Conservation (phyloP, 2,888 invertebrate species). For the Busseola fusca region DNA sequence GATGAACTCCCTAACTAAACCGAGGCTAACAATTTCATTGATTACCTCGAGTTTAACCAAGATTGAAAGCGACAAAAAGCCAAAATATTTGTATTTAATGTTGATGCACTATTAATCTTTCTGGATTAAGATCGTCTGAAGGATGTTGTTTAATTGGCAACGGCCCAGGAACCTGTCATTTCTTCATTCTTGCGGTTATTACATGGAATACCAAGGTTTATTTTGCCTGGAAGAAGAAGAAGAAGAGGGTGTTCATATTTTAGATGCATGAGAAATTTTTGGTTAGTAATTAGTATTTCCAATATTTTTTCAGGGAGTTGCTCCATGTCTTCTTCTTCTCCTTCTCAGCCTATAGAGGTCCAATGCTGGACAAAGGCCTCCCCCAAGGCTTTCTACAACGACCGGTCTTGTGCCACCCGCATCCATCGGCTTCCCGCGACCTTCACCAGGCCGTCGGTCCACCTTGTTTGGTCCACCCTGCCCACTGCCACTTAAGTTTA, state of each 20-base stretch:
- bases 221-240: slow-evolving; percentile 19
- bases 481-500: too few relatives aligned
- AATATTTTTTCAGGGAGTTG: not conserved
- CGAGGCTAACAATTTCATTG: slow-evolving; percentile 21
- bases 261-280: slow-evolving; percentile 1
- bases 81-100: slow-evolving; percentile 49
- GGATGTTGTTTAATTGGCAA: slow-evolving; percentile 50
- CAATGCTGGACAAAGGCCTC: too few relatives aligned
- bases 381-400: too few relatives aligned
- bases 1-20: not conserved
- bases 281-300: not conserved
- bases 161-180: slow-evolving; percentile 32
- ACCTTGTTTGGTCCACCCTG: too few relatives aligned
- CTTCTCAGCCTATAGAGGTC: too few relatives aligned
- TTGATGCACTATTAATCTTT: slow-evolving; percentile 50
- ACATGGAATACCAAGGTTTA: slow-evolving; percentile 27
- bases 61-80: slow-evolving; percentile 23
- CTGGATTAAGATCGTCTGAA: slow-evolving; percentile 51
- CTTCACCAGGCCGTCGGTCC: too few relatives aligned
- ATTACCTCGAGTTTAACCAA: slow-evolving; percentile 23
- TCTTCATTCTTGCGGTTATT: slow-evolving; percentile 34
- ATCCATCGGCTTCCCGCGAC: too few relatives aligned
- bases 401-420: too few relatives aligned
- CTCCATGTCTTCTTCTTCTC: too few relatives aligned
- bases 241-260: slow-evolving; percentile 14